Conservation (phyloP, 2,113 vertebrate species). For the Sinocyclocheilus rhinocerous region DNA sequence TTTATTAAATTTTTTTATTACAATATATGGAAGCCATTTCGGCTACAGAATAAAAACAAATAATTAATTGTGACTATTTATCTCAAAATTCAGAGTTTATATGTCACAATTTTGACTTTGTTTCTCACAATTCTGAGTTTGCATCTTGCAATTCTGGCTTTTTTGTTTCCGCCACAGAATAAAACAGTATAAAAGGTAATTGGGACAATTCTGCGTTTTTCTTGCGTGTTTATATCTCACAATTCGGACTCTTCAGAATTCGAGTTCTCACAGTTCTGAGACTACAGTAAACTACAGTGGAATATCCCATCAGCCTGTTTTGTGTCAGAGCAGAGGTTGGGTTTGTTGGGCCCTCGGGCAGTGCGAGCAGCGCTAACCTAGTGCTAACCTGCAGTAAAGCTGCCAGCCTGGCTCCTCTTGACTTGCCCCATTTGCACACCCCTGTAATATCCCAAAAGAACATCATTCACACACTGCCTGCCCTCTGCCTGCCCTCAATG, state of each 20-base stretch:
- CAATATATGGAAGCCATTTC: neutral
- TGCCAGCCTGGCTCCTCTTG: conserved; percentile 27
- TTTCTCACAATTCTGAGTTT: too few relatives aligned
- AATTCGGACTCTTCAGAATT: neutral
- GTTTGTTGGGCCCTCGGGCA: conserved; percentile 32
- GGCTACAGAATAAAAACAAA: neutral
- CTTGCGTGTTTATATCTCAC: neutral
- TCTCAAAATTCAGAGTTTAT: neutral
- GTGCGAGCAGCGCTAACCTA: conserved; percentile 8
- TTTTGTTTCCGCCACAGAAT: neutral
- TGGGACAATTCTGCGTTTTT: too few relatives aligned
- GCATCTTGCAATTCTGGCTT: neutral
- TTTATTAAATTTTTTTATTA: neutral
- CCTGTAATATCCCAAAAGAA: conserved; percentile 25
- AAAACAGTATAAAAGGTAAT: too few relatives aligned
- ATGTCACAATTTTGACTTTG: too few relatives aligned
- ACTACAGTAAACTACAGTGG: neutral
- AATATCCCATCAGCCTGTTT: conserved; percentile 9
- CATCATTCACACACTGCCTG: conserved; percentile 33
- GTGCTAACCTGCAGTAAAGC: conserved; percentile 30
- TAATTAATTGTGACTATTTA: too few relatives aligned
- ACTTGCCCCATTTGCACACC: conserved; percentile 2
- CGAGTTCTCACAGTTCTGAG: neutral
- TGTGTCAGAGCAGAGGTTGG: conserved; percentile 3
- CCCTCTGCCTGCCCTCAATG: conserved; percentile 13